Percentiles rank a stretch among this genome's conserved stretches.
Evolutionary conservation across 2,888 invertebrate species (phyloP).

Genomic region (Dugesia japonica): DNA sequence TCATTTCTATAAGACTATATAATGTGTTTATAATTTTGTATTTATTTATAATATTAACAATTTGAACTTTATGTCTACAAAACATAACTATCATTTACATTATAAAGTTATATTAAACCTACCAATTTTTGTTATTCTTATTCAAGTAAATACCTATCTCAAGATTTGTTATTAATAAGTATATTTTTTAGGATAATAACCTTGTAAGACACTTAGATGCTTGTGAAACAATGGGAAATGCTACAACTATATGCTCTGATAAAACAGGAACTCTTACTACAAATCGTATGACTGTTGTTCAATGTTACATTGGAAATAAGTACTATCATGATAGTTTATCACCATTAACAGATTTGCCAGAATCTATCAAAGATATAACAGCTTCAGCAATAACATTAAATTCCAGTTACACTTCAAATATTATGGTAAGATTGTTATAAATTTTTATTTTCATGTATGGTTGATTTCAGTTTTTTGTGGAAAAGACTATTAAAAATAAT

Average conservation of each 20-base stretch:
- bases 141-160: too few species aligned
- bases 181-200: slow-evolving; percentile 92
- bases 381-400: slow-evolving; percentile 76
- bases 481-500: too few species aligned
- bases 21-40: too few species aligned
- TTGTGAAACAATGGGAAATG: slow-evolving; percentile 99
- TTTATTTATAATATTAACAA: too few species aligned
- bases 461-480: too few species aligned
- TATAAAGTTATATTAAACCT: too few species aligned
- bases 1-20: too few species aligned
- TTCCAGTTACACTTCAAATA: slow-evolving; percentile 86
- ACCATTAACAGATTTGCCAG: slow-evolving; percentile 67
- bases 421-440: slow-evolving; percentile 68
- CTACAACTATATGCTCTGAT: slow-evolving; percentile 97
- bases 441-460: too few species aligned
- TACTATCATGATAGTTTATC: background rate
- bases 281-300: slow-evolving; percentile 81
- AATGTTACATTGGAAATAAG: slow-evolving; percentile 57
- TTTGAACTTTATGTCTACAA: too few species aligned
- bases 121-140: too few species aligned
- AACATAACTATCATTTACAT: too few species aligned
- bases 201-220: slow-evolving; percentile 95
- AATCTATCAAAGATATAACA: slow-evolving; percentile 65
- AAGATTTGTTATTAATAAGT: too few species aligned
- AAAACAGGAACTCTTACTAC: slow-evolving; percentile 98